Evolutionary conservation across 2,113 vertebrate species (phyloP), one percentile per base, ranked within the genome.

Genomic region (Petrocephalus zakoni): DNA sequence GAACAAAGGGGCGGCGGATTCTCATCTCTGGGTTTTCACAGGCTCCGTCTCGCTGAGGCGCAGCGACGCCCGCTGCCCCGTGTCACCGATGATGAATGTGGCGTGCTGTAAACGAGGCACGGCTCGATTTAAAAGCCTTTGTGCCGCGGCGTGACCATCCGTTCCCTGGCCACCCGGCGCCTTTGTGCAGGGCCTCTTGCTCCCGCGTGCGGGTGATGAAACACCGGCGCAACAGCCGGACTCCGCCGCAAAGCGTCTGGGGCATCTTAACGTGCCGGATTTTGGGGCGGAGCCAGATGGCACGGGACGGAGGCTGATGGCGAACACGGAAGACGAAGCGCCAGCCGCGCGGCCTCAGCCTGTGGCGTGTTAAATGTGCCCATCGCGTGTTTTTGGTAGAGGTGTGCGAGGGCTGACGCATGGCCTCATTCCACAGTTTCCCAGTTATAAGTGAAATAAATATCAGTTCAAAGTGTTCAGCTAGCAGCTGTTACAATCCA

Each of bases 51-150:
- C 47, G 49, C 47, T 9, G 11, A 49, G 82, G 82, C n/a, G 10
- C 82, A 52, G 82, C 10, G 22, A 86, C 52, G 84, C 52, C 84
- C 49, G 84, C 52, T 37, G 52, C 84, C 25, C 84, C 11, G 84
- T 86, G 84, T 86, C 84, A 55, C 84, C 29, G 84, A 34, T 86
- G 84, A 86, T 86, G 84, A 86, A 86, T 86, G 84, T 86, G 84
- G 84, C n/a, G n/a, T 6, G 15, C 52, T 9, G 52, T 25, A 86
- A 86, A 86, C 52, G 51, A 55, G 84, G 25, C 52, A 10, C 51
- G 34, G 52, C 84, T 86, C 84, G 46, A 55, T 86, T 55, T 55
- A 55, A 78, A 86, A 86, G 51, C 34, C 52, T 55, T 86, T 53
- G 84, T 86, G 52, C 29, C 19, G 47, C n/a, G 47, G 84, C 25